phyloP scores from a whole-genome alignment of 2,888 invertebrate genomes.

The Nezara viridula region DNA sequence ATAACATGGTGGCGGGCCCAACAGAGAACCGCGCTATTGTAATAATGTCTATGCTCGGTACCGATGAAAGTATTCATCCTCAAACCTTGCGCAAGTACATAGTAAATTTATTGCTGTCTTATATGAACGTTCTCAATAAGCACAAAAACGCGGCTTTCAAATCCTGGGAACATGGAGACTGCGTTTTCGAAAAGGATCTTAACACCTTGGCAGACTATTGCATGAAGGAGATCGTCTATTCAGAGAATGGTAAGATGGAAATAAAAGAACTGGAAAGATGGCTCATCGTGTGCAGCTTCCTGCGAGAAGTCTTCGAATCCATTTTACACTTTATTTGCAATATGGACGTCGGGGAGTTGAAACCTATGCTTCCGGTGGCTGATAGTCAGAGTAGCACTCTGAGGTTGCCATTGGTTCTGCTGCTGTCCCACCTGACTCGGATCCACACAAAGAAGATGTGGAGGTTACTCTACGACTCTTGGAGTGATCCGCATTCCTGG shows the following conservation, averaged over 20 bases:
- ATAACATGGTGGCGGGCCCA: neutral
- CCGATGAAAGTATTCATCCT: neutral
- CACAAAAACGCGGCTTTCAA: neutral
- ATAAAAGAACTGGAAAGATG: neutral
- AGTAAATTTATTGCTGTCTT: neutral
- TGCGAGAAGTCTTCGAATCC: neutral
- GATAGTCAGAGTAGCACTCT: neutral
- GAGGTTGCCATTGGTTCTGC: neutral
- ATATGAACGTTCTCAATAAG: neutral
- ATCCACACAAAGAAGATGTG: neutral
- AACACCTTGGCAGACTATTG: neutral
- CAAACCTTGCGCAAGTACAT: constrained; percentile 10
- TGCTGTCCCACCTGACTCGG: neutral
- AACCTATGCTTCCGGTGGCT: neutral
- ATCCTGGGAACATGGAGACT: neutral
- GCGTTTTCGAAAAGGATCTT: neutral
- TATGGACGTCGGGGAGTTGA: neutral
- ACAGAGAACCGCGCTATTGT: neutral
- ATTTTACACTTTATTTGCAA: neutral
- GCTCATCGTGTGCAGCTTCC: neutral
- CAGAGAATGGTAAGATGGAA: neutral
- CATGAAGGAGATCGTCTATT: neutral
- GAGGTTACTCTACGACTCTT: constrained; percentile 1
- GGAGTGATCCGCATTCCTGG: constrained; percentile 22
- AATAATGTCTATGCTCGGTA: neutral